phyloP scores from a whole-genome alignment of 23 tunicate genomes.

The Ascidia mentula region DNA sequence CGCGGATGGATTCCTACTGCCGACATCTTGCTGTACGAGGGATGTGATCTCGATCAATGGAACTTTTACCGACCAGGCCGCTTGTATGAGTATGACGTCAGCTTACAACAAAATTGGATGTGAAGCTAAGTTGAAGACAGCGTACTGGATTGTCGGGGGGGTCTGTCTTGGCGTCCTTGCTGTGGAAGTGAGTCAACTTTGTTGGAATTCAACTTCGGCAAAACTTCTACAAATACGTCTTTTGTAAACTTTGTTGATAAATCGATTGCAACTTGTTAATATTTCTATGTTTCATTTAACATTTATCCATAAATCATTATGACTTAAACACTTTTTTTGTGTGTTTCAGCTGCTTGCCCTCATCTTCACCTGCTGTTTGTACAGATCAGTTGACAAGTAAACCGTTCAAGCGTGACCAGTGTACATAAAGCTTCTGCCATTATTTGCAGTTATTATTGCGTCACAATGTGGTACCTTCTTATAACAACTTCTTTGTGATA shows the following conservation, averaged over 20 bases:
- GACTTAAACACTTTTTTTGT: constrained; percentile 14
- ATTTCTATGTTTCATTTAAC: no score
- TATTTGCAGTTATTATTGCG: constrained; percentile 3
- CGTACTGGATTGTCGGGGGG: constrained; percentile 79
- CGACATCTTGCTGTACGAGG: constrained; percentile 29
- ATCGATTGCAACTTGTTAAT: neutral
- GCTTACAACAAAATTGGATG: constrained; percentile 41
- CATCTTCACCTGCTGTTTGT: constrained; percentile 78
- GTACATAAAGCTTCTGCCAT: neutral
- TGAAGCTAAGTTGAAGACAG: constrained; percentile 29
- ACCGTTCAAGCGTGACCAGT: neutral
- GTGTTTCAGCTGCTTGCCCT: constrained; percentile 75
- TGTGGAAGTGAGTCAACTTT: constrained; percentile 69
- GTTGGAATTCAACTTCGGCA: no score
- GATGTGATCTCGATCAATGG: neutral
- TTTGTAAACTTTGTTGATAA: no score
- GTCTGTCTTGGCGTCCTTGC: constrained; percentile 56
- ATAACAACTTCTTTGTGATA: neutral
- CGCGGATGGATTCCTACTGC: neutral
- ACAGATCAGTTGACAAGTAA: constrained; percentile 29
- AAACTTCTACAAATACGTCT: no score
- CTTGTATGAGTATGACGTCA: constrained; percentile 10
- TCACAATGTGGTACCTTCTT: neutral
- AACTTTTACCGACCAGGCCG: neutral
- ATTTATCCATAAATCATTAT: no score